Percentiles rank a stretch among this genome's conserved stretches.
phyloP scores from a whole-genome alignment of 1,140 invertebrate species.

The Trichonephila inaurata region DNA sequence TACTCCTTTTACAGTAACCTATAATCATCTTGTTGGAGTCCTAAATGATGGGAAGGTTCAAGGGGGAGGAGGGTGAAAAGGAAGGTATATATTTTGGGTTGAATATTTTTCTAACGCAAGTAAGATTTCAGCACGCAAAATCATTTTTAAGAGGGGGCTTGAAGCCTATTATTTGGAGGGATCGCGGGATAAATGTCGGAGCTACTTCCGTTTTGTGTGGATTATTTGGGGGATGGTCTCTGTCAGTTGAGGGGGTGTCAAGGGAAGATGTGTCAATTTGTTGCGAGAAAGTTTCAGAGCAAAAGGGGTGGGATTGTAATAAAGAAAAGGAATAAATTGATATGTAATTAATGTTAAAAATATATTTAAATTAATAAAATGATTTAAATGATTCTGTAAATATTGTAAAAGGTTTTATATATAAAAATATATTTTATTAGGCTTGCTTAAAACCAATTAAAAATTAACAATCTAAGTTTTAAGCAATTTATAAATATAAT shows the following conservation, averaged over 20 bases:
- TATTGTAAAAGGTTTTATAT: no score
- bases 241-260: background rate
- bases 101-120: background rate
- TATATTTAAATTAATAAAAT: no score
- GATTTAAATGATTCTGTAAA: no score
- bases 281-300: background rate
- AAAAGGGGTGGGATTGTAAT: no score
- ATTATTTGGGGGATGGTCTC: background rate
- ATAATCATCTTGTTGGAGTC: slow-evolving; percentile 61
- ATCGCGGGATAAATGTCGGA: background rate
- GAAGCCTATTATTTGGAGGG: slow-evolving; percentile 57
- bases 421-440: no score
- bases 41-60: background rate
- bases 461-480: no score
- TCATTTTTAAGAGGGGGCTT: background rate
- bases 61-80: background rate
- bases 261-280: background rate
- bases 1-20: slow-evolving; percentile 53
- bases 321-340: no score
- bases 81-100: background rate
- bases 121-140: slow-evolving; percentile 1
- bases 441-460: no score
- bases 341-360: no score
- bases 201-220: background rate
- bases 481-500: no score